Percentiles rank a stretch among this genome's conserved stretches.
These are phyloP conservation scores for Propithecus coquereli DNA, from an alignment of 2,113 vertebrate genomes.

Conservation along the genomic window DNA sequence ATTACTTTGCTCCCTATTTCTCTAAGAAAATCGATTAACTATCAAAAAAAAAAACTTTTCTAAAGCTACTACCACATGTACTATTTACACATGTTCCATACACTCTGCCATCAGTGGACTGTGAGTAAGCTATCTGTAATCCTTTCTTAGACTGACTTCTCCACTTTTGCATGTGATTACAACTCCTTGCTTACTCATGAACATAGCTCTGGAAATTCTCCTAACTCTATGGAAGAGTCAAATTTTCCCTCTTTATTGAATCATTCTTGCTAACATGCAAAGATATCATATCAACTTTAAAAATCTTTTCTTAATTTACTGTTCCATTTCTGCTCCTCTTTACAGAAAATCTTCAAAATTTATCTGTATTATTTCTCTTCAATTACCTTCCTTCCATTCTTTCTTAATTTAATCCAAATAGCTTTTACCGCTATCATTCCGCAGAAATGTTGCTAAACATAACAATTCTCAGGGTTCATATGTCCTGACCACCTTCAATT, in stretches of 20 bases:
- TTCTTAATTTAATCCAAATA: neutral
- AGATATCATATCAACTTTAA: neutral
- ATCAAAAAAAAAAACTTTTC: neutral
- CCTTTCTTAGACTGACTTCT: neutral
- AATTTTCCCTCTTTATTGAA: neutral
- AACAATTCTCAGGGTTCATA: neutral
- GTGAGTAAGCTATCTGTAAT: neutral
- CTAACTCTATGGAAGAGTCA: neutral
- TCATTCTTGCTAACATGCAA: neutral
- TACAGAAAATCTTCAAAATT: neutral
- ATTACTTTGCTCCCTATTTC: neutral
- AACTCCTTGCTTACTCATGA: neutral
- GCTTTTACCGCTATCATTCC: neutral
- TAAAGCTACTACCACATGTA: neutral
- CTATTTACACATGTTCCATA: neutral
- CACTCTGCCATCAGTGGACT: neutral
- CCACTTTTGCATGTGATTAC: neutral
- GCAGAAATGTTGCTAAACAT: neutral
- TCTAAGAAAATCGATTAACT: neutral
- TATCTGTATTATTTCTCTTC: neutral
- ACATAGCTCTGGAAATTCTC: neutral
- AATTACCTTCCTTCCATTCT: neutral
- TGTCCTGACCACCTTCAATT: neutral
- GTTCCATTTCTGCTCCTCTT: neutral
- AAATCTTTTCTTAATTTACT: neutral